Percentiles rank a stretch among this genome's conserved stretches.
phyloP scores from a whole-genome alignment of 2,113 vertebrate genomes.

The Speoplatyrhinus poulsoni region DNA sequence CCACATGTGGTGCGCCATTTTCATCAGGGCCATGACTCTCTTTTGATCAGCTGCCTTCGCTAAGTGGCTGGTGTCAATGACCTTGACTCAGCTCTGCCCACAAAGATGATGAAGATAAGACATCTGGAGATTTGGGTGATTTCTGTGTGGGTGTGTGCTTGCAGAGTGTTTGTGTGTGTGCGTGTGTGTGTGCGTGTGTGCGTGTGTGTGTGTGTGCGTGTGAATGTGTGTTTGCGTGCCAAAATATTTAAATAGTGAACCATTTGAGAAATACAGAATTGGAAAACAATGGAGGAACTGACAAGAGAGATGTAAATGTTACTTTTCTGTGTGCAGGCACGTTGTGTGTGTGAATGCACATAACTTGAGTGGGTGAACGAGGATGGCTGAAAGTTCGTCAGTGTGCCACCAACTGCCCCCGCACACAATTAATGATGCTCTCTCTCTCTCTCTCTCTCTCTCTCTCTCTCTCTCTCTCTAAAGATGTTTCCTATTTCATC shows the following conservation, averaged over 20 bases:
- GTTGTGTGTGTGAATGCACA: too few relatives aligned
- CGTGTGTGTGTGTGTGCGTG: background rate
- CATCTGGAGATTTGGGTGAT: constrained; percentile 54
- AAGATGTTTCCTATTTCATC: background rate
- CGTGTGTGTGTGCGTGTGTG: constrained; percentile 6
- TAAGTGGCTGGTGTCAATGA: constrained; percentile 73
- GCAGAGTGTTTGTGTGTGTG: background rate
- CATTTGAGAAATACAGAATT: constrained; percentile 14
- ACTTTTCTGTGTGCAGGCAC: too few relatives aligned
- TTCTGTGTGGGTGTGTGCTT: constrained; percentile 4
- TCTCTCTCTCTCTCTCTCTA: too few relatives aligned
- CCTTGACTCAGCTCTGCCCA: constrained; percentile 62
- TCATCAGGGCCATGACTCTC: constrained; percentile 56
- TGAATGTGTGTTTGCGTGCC: background rate
- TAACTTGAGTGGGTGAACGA: too few relatives aligned
- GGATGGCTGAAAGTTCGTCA: background rate
- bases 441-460: too few relatives aligned
- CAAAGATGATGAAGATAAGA: constrained; percentile 64
- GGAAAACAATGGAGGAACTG: constrained; percentile 31
- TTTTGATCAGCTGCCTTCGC: constrained; percentile 59
- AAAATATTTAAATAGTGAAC: background rate
- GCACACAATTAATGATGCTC: too few relatives aligned
- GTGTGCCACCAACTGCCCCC: background rate
- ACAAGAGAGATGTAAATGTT: constrained; percentile 44
- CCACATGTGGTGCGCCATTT: constrained; percentile 50